Evolutionary conservation across 1,140 invertebrate species (phyloP), one percentile per base, ranked within the genome.

Genomic region (Aphidius ervi): DNA sequence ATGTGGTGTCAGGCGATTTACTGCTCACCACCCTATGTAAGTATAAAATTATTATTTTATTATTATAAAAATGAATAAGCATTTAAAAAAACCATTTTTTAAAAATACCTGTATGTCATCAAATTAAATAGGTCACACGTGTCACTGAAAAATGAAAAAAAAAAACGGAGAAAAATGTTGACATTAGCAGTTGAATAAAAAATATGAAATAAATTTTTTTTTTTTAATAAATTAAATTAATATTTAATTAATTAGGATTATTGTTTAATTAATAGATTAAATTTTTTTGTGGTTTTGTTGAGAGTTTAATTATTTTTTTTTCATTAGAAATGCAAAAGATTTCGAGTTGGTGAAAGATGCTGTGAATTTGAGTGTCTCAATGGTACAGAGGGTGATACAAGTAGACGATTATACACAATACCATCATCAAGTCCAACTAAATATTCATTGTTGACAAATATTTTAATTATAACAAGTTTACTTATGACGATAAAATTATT

Each of bases 1-100:
- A 88, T 87, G 80, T 91, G 90, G 88, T 94, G 92, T 77, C 87
- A 88, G 73, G 87, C 90, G 9, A 93, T 93, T 63, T 91, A 89
- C 76, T 94, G 92, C 72, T 86, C 89, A 67, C 90, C 91, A 50
- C 91, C 90, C 60, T 90, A 88, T 74, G 89, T 92, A 70, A 88
- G 87, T 56, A 42, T 5, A 45, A 56, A 3, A 31, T 31, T 4
- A 31, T 31, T 31, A 3, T 31, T 31, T 31, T 31, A 31, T 31
- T 31, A 31, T 31, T 31, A 31, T 3, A 31, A n/a, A 10, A 20
- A 47, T 54, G 10, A 41, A 20, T 20, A 52, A 37, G 9, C 4
- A 31, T 48, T 7, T 5, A 16, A 42, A 23, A 41, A n/a, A 16
- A 10, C 16, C 4, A 23, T 54, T 41, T 42, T 48, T 48, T n/a